Evolutionary conservation across 2,113 vertebrate species (phyloP), one percentile per base, ranked within the genome.

Genomic region (Bungarus multicinctus): DNA sequence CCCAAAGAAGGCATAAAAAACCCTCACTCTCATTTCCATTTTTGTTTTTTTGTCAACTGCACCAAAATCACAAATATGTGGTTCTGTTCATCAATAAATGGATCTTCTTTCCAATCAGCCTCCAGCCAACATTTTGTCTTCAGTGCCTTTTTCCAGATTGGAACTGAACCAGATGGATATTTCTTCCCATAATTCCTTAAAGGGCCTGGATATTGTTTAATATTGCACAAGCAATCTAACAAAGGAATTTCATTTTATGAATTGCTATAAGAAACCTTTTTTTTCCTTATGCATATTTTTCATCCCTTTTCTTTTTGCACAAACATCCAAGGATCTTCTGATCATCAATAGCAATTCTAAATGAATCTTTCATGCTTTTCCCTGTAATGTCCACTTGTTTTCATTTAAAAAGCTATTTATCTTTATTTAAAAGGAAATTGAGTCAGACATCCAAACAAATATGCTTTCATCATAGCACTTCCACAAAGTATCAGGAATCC

Each of bases 341-440:
- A 86, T 87, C n/a, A 50, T 50, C 5, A 34, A 55, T 23, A 30
- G 43, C 54, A 34, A 20, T 16, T 89, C 43, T 57, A 89, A 18
- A 25, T 1, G 2, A 45, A 8, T 55, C 34, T 93, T 93, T 14
- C 55, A 92, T 55, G 52, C 23, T 3, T 91, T 9, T 53, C 87
- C 89, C 50, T 23, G 16, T 74, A 89, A 30, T 11, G 2, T 22
- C 27, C 81, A 54, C 14, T 45, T 86, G 50, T 10, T 90, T 90
- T 55, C 91, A 43, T 89, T 89, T 11, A 11, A 94, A 39, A 45
- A 27, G 16, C 90, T 94, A 90, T 91, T 74, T 57, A 88, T 95
- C n/a, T 93, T 74, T 88, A 0, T n/a, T 93, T 94, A 87, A 89
- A 92, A 96, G 93, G 25, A 54, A 47, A 91, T 64, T 85, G 45